phyloP scores from a whole-genome alignment of 2,888 invertebrate species.

The Vannuccia rotundouncinata region DNA sequence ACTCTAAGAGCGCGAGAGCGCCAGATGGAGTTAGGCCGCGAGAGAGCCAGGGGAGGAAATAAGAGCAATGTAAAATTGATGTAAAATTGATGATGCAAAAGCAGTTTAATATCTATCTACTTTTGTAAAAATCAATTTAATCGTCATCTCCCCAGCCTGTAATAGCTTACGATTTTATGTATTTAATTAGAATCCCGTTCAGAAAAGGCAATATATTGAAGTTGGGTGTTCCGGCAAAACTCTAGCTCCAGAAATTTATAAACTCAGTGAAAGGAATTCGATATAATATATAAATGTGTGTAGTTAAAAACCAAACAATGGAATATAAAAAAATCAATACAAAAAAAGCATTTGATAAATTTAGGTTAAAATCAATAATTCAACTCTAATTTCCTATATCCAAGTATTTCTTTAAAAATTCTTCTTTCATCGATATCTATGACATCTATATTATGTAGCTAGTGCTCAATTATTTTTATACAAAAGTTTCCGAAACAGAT shows the following conservation, averaged over 20 bases:
- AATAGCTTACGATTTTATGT: background rate
- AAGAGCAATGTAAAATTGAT: constrained; percentile 14
- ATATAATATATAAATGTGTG: background rate
- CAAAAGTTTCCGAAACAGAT: background rate
- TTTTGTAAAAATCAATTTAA: constrained; percentile 16
- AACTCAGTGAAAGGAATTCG: too few relatives aligned
- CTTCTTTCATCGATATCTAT: too few relatives aligned
- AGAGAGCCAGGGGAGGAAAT: background rate
- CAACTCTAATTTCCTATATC: too few relatives aligned
- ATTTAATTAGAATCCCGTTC: background rate
- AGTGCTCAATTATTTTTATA: too few relatives aligned
- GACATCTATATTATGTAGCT: too few relatives aligned
- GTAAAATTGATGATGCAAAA: background rate
- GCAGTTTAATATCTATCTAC: constrained; percentile 7
- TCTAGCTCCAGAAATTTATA: too few relatives aligned
- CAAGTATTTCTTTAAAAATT: too few relatives aligned
- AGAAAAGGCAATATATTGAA: too few relatives aligned
- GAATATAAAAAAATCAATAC: too few relatives aligned
- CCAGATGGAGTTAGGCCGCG: background rate
- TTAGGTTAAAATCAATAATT: too few relatives aligned
- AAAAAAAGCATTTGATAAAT: too few relatives aligned
- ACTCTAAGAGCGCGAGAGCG: background rate
- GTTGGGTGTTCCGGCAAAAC: too few relatives aligned
- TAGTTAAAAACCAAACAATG: background rate
- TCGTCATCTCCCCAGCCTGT: background rate